Evolutionary conservation across 1,140 invertebrate genomes (phyloP).

Genomic region (Cardiocondyla obscurior): DNA sequence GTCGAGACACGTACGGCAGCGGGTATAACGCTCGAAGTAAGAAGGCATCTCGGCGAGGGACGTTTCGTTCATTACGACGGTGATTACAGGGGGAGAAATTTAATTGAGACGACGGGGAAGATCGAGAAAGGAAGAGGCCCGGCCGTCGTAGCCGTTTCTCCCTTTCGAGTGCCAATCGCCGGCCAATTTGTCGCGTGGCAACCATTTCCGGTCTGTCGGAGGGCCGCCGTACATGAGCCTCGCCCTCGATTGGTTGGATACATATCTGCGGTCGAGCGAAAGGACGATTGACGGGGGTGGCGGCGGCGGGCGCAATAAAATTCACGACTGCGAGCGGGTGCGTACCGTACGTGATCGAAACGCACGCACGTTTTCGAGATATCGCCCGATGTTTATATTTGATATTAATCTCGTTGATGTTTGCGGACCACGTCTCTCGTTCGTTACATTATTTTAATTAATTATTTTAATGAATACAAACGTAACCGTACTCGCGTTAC

Average conservation of each 20-base stretch:
- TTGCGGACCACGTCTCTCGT: conserved; percentile 54
- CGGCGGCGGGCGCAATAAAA: conserved; percentile 66
- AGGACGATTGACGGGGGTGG: conserved; percentile 45
- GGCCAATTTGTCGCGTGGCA: conserved; percentile 75
- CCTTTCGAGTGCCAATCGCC: conserved; percentile 68
- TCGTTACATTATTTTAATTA: conserved; percentile 71
- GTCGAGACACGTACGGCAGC: conserved; percentile 66
- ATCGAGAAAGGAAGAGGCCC: conserved; percentile 30
- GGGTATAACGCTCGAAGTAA: conserved; percentile 59
- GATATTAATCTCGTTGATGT: conserved; percentile 67
- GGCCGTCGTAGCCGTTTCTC: conserved; percentile 6
- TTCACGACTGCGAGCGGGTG: conserved; percentile 51
- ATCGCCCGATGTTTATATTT: conserved; percentile 66
- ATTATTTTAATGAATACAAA: conserved; percentile 68
- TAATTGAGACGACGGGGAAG: conserved; percentile 57
- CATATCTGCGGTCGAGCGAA: conserved; percentile 64
- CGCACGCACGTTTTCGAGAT: conserved; percentile 24
- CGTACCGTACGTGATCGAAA: conserved; percentile 56
- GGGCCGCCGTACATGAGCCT: conserved; percentile 48
- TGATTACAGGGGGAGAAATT: conserved; percentile 51
- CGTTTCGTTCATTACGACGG: background rate
- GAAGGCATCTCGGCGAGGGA: background rate
- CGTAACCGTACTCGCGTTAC: conserved; percentile 26
- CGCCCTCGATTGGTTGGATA: conserved; percentile 55
- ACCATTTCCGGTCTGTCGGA: conserved; percentile 65